phyloP scores from a whole-genome alignment of 2,888 invertebrate genomes.

The Dimorphilus gyrociliatus region DNA sequence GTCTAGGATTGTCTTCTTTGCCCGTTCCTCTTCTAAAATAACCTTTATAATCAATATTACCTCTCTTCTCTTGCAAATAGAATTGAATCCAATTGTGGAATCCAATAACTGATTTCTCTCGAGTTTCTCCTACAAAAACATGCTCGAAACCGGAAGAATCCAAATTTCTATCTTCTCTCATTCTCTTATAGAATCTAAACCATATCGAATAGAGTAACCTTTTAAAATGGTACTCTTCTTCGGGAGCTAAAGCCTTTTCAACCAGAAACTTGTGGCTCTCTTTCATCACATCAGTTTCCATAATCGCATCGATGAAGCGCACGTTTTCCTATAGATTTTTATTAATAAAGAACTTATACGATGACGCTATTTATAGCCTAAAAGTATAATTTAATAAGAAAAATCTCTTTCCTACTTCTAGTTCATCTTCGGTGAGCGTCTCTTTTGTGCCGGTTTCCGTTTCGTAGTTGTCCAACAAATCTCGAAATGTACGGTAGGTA shows the following conservation, averaged over 20 bases:
- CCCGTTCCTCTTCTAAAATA: slow-evolving; percentile 31
- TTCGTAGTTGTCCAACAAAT: slow-evolving; percentile 34
- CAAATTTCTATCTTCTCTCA: slow-evolving; percentile 19
- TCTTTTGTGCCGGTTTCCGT: slow-evolving; percentile 24
- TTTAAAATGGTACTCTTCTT: slow-evolving; percentile 22
- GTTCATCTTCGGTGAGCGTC: slow-evolving; percentile 25
- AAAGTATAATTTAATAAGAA: too few relatives aligned
- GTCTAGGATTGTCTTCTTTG: slow-evolving; percentile 23
- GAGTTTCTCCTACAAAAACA: slow-evolving; percentile 37
- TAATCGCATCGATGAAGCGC: slow-evolving; percentile 27
- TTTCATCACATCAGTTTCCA: slow-evolving; percentile 33
- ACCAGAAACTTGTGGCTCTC: slow-evolving; percentile 29
- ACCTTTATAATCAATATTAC: slow-evolving; percentile 34
- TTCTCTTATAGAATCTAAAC: slow-evolving; percentile 30
- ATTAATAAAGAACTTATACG: too few relatives aligned
- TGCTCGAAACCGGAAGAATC: slow-evolving; percentile 38
- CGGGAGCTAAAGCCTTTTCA: slow-evolving; percentile 18
- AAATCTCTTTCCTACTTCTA: too few relatives aligned
- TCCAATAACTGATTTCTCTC: slow-evolving; percentile 28
- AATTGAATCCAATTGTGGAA: slow-evolving; percentile 39
- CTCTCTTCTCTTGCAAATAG: slow-evolving; percentile 33
- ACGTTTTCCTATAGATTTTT: slow-evolving; percentile 31
- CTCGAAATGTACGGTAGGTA: slow-evolving; percentile 33
- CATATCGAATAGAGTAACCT: slow-evolving; percentile 27
- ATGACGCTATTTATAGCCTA: too few relatives aligned